Percentiles rank a stretch among this genome's conserved stretches.
These are phyloP conservation scores for Microctenopoma stevenorrisi DNA, from an alignment of 2,797 vertebrate genomes.

Conservation along the genomic window DNA sequence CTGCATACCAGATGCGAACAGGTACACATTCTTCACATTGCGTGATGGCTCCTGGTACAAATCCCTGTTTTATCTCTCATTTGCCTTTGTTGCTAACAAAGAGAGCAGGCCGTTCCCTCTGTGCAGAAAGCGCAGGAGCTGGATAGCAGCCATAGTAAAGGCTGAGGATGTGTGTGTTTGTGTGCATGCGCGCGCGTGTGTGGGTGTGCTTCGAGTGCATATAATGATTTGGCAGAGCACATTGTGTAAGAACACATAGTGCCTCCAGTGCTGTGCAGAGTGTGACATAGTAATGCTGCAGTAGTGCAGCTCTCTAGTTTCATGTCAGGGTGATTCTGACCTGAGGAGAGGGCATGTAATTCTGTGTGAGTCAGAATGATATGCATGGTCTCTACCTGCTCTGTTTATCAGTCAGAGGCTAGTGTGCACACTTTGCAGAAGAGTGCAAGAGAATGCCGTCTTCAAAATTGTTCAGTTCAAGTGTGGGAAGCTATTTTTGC, in stretches of 20 bases:
- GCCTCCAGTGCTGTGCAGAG: constrained; percentile 27
- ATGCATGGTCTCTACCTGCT: constrained; percentile 17
- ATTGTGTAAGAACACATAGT: constrained; percentile 27
- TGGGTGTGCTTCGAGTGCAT: neutral
- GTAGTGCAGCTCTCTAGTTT: constrained; percentile 28
- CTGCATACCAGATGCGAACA: neutral
- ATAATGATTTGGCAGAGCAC: constrained; percentile 2
- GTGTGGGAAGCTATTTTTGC: constrained; percentile 32
- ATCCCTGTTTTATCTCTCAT: constrained; percentile 28
- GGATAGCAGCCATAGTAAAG: constrained; percentile 35
- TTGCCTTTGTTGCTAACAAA: constrained; percentile 41
- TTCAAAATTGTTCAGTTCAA: constrained; percentile 8
- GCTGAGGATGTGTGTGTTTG: constrained; percentile 22
- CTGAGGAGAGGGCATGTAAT: constrained; percentile 41
- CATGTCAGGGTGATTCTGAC: constrained; percentile 65
- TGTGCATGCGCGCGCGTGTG: neutral
- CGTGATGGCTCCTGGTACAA: constrained; percentile 2
- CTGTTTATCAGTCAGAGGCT: constrained; percentile 13
- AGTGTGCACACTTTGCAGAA: constrained; percentile 1
- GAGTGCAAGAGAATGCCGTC: constrained; percentile 1
- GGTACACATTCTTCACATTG: neutral
- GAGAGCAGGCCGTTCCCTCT: constrained; percentile 29
- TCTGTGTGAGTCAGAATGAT: constrained; percentile 23
- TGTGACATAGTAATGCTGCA: constrained; percentile 36
- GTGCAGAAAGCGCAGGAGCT: constrained; percentile 34